phyloP scores from a whole-genome alignment of 2,797 vertebrate genomes.

The Hippoglossus hippoglossus region DNA sequence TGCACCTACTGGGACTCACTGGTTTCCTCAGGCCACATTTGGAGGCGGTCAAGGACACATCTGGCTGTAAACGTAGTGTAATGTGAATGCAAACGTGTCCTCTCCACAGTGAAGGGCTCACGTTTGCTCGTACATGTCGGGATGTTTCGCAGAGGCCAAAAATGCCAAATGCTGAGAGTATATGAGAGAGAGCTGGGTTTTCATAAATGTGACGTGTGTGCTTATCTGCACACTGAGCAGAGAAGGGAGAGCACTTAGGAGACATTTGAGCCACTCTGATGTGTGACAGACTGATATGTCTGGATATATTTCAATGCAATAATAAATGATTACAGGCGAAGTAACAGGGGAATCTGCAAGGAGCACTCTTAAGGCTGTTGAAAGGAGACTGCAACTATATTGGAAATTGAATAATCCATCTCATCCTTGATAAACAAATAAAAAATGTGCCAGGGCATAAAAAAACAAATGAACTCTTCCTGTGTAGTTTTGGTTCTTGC shows the following conservation, averaged over 20 bases:
- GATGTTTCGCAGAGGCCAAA: neutral
- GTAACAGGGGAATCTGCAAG: constrained; percentile 2
- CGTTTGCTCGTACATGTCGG: constrained; percentile 3
- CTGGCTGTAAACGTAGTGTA: constrained; percentile 8
- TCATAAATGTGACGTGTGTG: neutral
- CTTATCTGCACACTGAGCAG: constrained; percentile 10
- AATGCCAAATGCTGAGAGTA: constrained; percentile 6
- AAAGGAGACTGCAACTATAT: neutral
- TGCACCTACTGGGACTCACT: constrained; percentile 3
- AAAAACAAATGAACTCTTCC: no score
- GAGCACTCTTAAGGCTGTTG: neutral
- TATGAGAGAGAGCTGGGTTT: constrained; percentile 1
- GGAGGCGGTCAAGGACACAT: constrained; percentile 29
- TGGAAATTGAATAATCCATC: no score
- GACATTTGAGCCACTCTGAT: constrained; percentile 16
- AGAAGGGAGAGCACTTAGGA: constrained; percentile 16
- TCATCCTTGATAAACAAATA: no score
- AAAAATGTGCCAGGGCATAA: no score
- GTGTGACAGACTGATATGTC: neutral
- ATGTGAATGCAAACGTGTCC: constrained; percentile 22
- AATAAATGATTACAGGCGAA: neutral
- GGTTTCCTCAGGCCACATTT: constrained; percentile 38
- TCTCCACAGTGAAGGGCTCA: constrained; percentile 2
- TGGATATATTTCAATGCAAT: constrained; percentile 3
- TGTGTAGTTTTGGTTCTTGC: no score